phyloP scores from a whole-genome alignment of 2,888 invertebrate genomes.

The Argyra leucocephala region DNA sequence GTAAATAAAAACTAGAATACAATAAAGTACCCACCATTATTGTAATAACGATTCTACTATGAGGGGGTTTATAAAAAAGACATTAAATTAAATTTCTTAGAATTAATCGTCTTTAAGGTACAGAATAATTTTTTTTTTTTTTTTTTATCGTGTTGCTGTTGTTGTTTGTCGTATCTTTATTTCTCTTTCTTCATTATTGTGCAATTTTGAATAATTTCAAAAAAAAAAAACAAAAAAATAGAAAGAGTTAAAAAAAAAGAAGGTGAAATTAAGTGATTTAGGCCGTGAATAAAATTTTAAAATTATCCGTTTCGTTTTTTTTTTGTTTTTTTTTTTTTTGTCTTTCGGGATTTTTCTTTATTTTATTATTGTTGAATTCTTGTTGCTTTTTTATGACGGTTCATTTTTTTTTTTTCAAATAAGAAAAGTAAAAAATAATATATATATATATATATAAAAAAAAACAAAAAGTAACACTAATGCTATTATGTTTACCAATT shows the following conservation, averaged over 20 bases:
- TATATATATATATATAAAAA: too few relatives aligned
- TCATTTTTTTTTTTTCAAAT: too few relatives aligned
- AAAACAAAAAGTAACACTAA: too few relatives aligned
- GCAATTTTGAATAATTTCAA: too few relatives aligned
- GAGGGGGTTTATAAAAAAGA: neutral
- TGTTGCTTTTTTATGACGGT: neutral
- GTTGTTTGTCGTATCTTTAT: too few relatives aligned
- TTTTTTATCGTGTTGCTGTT: too few relatives aligned
- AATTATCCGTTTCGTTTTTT: neutral
- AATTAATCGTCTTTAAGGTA: constrained; percentile 2
- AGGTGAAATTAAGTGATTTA: constrained; percentile 1
- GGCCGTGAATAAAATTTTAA: constrained; percentile 1
- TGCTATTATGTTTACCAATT: neutral
- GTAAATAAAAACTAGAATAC: neutral
- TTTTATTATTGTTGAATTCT: neutral
- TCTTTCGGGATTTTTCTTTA: neutral
- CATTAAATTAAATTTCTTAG: constrained; percentile 6
- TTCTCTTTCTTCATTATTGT: too few relatives aligned
- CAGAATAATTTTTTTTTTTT: neutral
- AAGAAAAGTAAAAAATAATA: neutral
- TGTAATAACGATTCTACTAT: too few relatives aligned
- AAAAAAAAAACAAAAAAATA: neutral
- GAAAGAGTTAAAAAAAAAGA: neutral
- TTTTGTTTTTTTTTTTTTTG: neutral
- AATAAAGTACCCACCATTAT: neutral